Evolutionary conservation across 2,888 invertebrate genomes (phyloP).

Genomic region (Nasonia oneida): DNA sequence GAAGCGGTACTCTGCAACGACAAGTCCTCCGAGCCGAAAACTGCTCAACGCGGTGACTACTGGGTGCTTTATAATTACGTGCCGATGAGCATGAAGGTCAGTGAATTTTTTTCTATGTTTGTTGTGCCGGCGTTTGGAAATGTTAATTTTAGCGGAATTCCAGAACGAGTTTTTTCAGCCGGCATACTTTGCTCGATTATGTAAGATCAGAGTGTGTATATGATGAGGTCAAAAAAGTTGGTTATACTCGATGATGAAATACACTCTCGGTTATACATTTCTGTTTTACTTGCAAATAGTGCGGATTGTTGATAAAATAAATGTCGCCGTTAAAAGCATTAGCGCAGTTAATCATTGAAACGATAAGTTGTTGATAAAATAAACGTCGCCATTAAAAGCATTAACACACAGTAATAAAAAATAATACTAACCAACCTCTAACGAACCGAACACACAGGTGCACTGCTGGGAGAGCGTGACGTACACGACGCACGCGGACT

Average conservation of each 20-base stretch:
- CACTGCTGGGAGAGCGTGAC: conserved; percentile 92
- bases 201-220: too few relatives aligned
- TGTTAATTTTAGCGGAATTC: background rate
- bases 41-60: conserved; percentile 88
- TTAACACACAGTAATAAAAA: background rate
- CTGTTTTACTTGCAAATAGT: too few relatives aligned
- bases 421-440: background rate
- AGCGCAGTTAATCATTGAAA: too few relatives aligned
- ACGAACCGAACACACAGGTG: conserved; percentile 70
- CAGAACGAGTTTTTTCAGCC: too few relatives aligned
- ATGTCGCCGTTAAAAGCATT: too few relatives aligned
- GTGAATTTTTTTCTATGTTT: background rate
- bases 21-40: conserved; percentile 82
- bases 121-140: background rate
- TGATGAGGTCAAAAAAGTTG: too few relatives aligned
- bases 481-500: conserved; percentile 95
- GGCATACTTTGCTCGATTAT: too few relatives aligned
- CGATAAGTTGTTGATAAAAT: background rate
- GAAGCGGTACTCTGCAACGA: conserved; percentile 84
- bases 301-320: too few relatives aligned
- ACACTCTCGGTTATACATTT: too few relatives aligned
- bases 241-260: too few relatives aligned
- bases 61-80: conserved; percentile 95
- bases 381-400: too few relatives aligned
- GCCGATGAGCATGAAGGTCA: conserved; percentile 82